These are phyloP conservation scores for Tribolium freemani DNA, from an alignment of 2,888 invertebrate species.

Conservation along the genomic window DNA sequence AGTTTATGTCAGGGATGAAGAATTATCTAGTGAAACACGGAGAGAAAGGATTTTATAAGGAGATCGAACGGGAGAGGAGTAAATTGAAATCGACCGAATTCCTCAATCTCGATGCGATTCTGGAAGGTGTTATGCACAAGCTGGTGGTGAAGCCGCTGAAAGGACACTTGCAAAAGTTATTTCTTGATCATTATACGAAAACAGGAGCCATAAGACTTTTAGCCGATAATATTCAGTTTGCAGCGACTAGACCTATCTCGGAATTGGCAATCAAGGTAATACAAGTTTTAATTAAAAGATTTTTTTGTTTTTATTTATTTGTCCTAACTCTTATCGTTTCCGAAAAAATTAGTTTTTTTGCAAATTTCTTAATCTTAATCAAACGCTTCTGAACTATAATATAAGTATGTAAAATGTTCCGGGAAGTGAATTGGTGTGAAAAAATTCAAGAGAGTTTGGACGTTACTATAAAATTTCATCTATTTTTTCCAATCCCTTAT, in stretches of 20 bases:
- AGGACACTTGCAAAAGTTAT: conserved; percentile 85
- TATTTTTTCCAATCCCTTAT: too few relatives aligned
- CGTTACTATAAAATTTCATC: too few relatives aligned
- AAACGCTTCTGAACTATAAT: too few relatives aligned
- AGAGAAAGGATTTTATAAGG: conserved; percentile 91
- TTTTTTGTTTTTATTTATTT: too few relatives aligned
- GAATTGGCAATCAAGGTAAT: conserved; percentile 80
- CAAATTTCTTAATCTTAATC: too few relatives aligned
- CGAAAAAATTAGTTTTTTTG: too few relatives aligned
- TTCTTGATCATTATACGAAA: conserved; percentile 89
- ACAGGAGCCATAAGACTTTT: conserved; percentile 81
- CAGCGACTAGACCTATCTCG: conserved; percentile 77
- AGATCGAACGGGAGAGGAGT: conserved; percentile 88
- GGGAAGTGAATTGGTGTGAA: too few relatives aligned
- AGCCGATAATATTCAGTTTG: conserved; percentile 79
- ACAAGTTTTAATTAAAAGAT: too few relatives aligned
- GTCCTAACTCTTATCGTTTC: too few relatives aligned
- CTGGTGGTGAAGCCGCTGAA: conserved; percentile 90
- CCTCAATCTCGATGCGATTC: conserved; percentile 93
- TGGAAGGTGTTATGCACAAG: conserved; percentile 95
- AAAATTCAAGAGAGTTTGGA: too few relatives aligned
- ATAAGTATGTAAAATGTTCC: too few relatives aligned
- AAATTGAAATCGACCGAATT: conserved; percentile 92
- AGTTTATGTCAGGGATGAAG: conserved; percentile 99
- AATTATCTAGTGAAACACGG: conserved; percentile 97